phyloP scores from a whole-genome alignment of 1,140 invertebrate genomes.

The Diachasmimorpha longicaudata region DNA sequence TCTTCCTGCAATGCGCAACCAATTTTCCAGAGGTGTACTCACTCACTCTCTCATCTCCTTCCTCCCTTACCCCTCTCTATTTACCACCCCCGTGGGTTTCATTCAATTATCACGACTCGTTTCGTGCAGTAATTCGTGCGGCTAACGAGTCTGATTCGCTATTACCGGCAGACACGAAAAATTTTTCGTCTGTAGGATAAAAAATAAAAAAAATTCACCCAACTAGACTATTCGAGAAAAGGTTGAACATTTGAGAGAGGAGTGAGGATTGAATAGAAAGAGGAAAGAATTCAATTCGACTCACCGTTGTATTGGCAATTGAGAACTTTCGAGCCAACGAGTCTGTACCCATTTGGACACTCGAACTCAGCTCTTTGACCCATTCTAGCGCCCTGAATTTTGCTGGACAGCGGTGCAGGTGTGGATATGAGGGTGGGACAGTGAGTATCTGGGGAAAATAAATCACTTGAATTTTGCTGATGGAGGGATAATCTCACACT shows the following conservation, averaged over 20 bases:
- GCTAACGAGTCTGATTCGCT: conserved; percentile 22
- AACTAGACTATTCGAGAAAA: neutral
- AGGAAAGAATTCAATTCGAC: conserved; percentile 16
- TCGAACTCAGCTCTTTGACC: conserved; percentile 71
- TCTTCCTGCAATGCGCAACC: conserved; percentile 64
- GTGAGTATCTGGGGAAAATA: conserved; percentile 67
- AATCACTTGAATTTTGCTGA: neutral
- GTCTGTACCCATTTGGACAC: conserved; percentile 74
- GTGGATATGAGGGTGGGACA: conserved; percentile 62
- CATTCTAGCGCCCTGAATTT: conserved; percentile 72
- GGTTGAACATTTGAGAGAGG: neutral
- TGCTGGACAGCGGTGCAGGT: conserved; percentile 63
- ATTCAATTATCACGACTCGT: conserved; percentile 22
- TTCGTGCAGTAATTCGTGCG: conserved; percentile 7
- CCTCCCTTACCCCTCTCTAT: neutral
- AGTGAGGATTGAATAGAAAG: neutral
- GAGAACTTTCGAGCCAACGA: conserved; percentile 72
- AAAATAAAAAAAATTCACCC: neutral
- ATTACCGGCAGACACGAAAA: conserved; percentile 1
- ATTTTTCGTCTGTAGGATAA: neutral
- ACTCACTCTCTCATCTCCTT: neutral
- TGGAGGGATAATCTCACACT: too few relatives aligned
- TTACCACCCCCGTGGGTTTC: neutral
- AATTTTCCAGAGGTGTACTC: neutral
- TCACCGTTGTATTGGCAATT: conserved; percentile 79